Percentiles rank a stretch among this genome's conserved stretches.
These are phyloP conservation scores for Channa striata DNA, from an alignment of 2,797 vertebrate genomes.

Conservation along the genomic window DNA sequence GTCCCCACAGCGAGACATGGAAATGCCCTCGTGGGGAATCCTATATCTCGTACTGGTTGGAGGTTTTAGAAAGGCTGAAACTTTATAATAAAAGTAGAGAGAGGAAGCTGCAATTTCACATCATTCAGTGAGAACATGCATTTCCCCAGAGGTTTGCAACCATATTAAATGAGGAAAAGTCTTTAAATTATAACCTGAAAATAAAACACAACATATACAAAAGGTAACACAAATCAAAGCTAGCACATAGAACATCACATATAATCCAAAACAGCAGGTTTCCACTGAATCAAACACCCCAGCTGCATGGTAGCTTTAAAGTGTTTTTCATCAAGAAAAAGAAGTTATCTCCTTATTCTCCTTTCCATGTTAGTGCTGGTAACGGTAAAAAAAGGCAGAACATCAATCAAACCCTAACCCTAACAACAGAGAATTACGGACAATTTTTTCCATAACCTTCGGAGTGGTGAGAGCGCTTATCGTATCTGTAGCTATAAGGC, in stretches of 20 bases:
- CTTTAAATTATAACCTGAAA: not conserved
- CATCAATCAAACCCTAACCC: no score
- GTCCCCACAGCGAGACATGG: constrained; percentile 26
- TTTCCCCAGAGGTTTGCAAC: constrained; percentile 6
- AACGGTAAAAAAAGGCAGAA: not conserved
- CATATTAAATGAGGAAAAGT: not conserved
- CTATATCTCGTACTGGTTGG: constrained; percentile 25
- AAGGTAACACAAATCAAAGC: no score
- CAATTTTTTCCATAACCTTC: constrained; percentile 14
- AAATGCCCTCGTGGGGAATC: constrained; percentile 34
- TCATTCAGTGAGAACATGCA: constrained; percentile 10
- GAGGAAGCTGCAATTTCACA: constrained; percentile 5
- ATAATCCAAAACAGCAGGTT: constrained; percentile 28
- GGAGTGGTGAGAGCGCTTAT: constrained; percentile 36
- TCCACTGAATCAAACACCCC: constrained; percentile 32
- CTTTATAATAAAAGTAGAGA: constrained; percentile 6
- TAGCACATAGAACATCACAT: constrained; percentile 33
- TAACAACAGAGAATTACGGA: constrained; percentile 1
- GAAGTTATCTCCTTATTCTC: not conserved
- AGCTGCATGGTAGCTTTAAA: constrained; percentile 35
- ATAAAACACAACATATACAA: no score
- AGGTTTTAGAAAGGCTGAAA: constrained; percentile 22
- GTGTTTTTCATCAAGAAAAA: constrained; percentile 26
- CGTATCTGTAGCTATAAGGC: constrained; percentile 26
- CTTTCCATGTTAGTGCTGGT: constrained; percentile 9